phyloP scores from a whole-genome alignment of 2,888 invertebrate species.

The Ophion costatus region DNA sequence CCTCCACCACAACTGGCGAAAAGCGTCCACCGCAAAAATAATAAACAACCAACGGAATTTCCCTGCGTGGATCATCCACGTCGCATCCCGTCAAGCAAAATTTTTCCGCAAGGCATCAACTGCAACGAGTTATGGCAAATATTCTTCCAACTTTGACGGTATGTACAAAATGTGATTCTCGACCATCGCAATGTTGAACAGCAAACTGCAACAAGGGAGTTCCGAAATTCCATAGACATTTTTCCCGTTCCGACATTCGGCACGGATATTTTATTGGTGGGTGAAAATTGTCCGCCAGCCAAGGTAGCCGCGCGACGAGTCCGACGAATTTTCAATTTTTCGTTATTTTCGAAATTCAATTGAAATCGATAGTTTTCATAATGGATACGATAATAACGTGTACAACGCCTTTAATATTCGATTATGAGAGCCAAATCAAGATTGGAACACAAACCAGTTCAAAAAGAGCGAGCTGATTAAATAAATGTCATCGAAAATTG shows the following conservation, averaged over 20 bases:
- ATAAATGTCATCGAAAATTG: too few relatives aligned
- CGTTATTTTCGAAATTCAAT: too few relatives aligned
- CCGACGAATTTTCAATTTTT: too few relatives aligned
- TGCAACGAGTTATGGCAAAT: neutral
- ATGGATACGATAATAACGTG: too few relatives aligned
- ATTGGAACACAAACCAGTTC: too few relatives aligned
- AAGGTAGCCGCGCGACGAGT: too few relatives aligned
- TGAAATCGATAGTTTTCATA: too few relatives aligned
- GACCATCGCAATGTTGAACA: neutral
- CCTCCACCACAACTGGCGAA: slow-evolving; percentile 52
- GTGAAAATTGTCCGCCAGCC: too few relatives aligned
- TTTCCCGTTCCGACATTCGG: neutral
- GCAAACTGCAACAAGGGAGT: neutral
- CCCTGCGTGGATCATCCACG: slow-evolving; percentile 37
- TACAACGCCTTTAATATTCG: too few relatives aligned
- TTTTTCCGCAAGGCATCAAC: neutral
- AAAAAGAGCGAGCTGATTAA: too few relatives aligned
- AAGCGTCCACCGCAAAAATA: slow-evolving; percentile 49
- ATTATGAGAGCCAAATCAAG: too few relatives aligned
- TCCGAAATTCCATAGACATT: neutral
- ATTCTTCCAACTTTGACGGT: neutral
- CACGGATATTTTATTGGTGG: neutral
- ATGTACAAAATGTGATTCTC: neutral
- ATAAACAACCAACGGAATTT: slow-evolving; percentile 54
- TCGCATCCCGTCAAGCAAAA: slow-evolving; percentile 1